Conservation (phyloP, 2,797 vertebrate genomes). For the Thunnus albacares region DNA sequence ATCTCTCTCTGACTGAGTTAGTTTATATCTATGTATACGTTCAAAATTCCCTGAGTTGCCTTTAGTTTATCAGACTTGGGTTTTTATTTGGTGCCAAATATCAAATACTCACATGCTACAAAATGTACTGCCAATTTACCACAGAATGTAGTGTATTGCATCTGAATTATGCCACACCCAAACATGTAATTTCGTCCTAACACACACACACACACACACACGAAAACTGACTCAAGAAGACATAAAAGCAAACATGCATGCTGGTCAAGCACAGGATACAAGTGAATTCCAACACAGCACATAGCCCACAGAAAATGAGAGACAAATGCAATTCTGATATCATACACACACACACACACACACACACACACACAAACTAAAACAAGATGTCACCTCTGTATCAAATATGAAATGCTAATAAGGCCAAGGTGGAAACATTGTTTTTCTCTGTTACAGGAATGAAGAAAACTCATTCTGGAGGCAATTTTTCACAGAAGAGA, state of each 20-base stretch:
- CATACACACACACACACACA: no score
- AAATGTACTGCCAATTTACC: not conserved
- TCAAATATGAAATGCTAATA: not conserved
- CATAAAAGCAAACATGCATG: no score
- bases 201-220: no score
- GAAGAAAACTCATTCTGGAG: constrained; percentile 22
- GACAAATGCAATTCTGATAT: not conserved
- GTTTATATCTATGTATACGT: not conserved
- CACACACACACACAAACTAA: not conserved
- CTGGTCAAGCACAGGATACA: no score
- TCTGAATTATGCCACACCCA: no score
- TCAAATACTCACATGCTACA: not conserved
- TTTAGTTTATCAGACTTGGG: not conserved
- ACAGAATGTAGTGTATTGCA: not conserved
- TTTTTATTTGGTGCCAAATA: constrained; percentile 11
- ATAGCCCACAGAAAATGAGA: not conserved
- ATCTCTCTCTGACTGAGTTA: not conserved
- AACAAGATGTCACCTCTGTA: not conserved
- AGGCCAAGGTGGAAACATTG: rapidly evolving
- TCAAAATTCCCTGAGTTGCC: not conserved
- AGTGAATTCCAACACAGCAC: not conserved
- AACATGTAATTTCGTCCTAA: no score
- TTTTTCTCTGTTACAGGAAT: constrained; percentile 27
- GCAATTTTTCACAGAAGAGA: constrained; percentile 1
- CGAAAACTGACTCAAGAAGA: no score